Percentiles rank a stretch among this genome's conserved stretches.
These are phyloP conservation scores for Rallus limicola DNA, from an alignment of 2,113 vertebrate genomes.

Conservation along the genomic window DNA sequence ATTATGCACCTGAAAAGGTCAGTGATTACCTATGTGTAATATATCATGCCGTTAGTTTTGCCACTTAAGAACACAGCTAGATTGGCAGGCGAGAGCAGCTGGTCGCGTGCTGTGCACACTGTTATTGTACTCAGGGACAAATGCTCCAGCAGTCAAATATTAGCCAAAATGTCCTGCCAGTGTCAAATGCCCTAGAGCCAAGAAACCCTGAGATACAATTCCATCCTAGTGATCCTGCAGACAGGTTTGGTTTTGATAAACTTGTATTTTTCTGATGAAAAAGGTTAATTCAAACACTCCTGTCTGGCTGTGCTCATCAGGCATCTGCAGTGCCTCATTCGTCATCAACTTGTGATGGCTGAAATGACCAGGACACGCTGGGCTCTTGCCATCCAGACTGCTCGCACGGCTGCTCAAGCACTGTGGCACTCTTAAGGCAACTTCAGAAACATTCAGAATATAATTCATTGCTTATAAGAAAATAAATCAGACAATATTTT, in stretches of 20 bases:
- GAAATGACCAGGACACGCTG: fast-evolving
- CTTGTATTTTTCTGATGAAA: not conserved
- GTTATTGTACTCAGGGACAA: not conserved
- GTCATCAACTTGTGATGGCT: fast-evolving
- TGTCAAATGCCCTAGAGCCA: not conserved
- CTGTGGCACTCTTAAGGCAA: not conserved
- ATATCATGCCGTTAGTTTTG: not conserved
- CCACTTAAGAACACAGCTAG: not conserved
- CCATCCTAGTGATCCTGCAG: not conserved
- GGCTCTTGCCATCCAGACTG: not conserved
- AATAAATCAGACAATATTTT: too few relatives aligned
- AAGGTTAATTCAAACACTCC: not conserved
- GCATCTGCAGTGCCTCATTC: not conserved
- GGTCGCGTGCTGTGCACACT: fast-evolving
- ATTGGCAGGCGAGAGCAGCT: not conserved
- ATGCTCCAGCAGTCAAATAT: not conserved
- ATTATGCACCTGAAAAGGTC: not conserved
- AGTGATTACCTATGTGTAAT: not conserved
- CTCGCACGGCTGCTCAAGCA: not conserved
- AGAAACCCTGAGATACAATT: not conserved
- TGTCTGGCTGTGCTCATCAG: not conserved
- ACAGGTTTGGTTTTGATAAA: not conserved
- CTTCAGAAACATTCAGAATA: not conserved
- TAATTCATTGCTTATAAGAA: not conserved
- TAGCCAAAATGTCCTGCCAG: not conserved